These are phyloP conservation scores for Zaprionus obscuricornis DNA, from an alignment of 2,888 invertebrate genomes.

Conservation along the genomic window DNA sequence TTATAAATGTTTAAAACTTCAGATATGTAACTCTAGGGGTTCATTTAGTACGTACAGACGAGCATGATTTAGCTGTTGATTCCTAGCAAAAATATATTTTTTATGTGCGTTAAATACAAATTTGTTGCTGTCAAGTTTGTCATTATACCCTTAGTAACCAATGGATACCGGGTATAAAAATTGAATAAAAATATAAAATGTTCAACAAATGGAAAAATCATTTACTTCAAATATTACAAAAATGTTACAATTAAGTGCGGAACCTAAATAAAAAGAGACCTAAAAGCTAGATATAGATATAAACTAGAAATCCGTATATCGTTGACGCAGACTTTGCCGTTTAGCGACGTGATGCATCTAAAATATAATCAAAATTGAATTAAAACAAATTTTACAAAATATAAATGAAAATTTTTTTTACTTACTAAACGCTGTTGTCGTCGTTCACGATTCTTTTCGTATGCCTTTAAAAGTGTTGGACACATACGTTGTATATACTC, in stretches of 20 bases:
- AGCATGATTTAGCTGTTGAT: no score
- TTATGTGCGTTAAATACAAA: neutral
- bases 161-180: neutral
- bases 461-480: conserved; percentile 70
- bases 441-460: conserved; percentile 72
- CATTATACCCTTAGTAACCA: no score
- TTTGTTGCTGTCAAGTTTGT: neutral
- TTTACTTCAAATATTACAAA: conserved; percentile 75
- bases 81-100: no score
- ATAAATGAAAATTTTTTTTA: conserved; percentile 3
- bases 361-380: neutral
- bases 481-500: conserved; percentile 72
- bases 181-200: no score
- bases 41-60: no score
- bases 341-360: conserved; percentile 80
- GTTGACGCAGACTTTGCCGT: conserved; percentile 77
- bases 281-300: conserved; percentile 48
- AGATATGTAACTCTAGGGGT: no score
- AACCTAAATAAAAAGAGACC: conserved; percentile 59
- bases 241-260: conserved; percentile 64
- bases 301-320: conserved; percentile 76
- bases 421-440: conserved; percentile 76
- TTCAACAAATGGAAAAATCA: conserved; percentile 75
- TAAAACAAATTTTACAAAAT: neutral
- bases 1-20: no score